phyloP scores from a whole-genome alignment of 92 coral and sea anemone genomes.

The Palythoa grandiflora region DNA sequence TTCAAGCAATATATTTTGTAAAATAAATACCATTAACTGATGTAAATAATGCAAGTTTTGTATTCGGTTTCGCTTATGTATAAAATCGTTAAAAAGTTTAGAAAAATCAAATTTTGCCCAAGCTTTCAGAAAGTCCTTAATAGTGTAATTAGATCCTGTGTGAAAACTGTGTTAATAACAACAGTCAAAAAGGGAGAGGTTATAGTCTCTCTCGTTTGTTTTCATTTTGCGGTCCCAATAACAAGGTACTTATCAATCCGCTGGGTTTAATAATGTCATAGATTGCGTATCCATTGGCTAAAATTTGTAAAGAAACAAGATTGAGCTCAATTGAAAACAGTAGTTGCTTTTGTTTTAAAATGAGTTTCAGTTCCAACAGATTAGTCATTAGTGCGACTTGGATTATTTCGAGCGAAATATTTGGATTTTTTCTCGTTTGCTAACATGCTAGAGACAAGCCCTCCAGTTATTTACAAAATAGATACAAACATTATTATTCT shows the following conservation, averaged over 20 bases:
- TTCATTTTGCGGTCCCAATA: slow-evolving; percentile 21
- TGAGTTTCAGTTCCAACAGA: background rate
- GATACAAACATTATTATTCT: background rate
- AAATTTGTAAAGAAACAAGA: background rate
- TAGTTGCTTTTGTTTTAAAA: background rate
- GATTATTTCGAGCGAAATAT: background rate
- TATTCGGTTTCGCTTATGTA: background rate
- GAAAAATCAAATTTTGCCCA: background rate
- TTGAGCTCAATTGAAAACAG: background rate
- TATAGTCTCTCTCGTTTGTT: slow-evolving; percentile 10
- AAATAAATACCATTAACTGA: background rate
- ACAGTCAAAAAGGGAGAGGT: background rate
- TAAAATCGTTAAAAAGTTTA: no score
- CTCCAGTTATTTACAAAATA: background rate
- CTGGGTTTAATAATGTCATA: background rate
- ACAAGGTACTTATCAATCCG: background rate
- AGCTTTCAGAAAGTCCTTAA: background rate
- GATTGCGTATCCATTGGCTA: background rate
- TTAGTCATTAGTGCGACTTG: background rate
- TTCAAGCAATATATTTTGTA: background rate
- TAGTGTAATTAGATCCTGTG: background rate
- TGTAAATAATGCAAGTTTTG: background rate
- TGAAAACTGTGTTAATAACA: background rate
- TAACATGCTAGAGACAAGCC: background rate
- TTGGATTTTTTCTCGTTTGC: background rate